Base-by-base conservation (phyloP, 1,140 invertebrate species). In the Stratiolaelaps scimitus region DNA sequence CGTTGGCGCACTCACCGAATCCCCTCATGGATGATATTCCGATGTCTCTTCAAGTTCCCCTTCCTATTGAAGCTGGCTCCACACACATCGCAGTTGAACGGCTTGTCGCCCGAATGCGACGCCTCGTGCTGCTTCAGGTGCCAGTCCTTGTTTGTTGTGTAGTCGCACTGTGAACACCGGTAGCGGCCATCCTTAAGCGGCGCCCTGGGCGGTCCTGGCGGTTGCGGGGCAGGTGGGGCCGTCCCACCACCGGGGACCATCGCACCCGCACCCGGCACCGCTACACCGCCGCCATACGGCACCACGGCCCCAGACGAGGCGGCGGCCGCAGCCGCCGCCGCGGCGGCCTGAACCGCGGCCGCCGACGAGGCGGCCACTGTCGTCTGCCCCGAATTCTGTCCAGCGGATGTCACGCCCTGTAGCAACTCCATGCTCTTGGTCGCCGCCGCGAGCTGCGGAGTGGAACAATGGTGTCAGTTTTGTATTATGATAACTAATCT, bases 101-200 rank as follows among this genome's bases (percentile, higher is more conserved):
- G 53, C 53, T 60, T 60, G 34, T 60, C 53, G 34, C 53, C 53
- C 34, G 53, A 60, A 34, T 60, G 53, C 34, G 53, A 60, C 26
- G 53, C 53, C 53, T 60, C 53, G 53, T 60, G 53, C 53, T 60
- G 53, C 53, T 60, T 60, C 26, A 60, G 53, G 53, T 60, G 53
- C 53, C 53, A 60, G 53, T 60, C 53, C 53, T 60, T 60, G 53
- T 60, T 60, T 34, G 53, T 60, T 26, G 53, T 60, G 53, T 60
- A 60, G 53, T 60, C 53, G 53, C 53, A 60, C 53, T 60, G 53
- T 34, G 53, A 60, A 34, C 53, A 60, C 26, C 53, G 53, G 53
- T 60, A 60, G 53, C 53, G 53, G 26, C 53, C 53, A 34, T 60
- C 53, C 53, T 60, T 60, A 26, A 60, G 53, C 26, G 53, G 53